Percentiles rank a stretch among this genome's conserved stretches.
Evolutionary conservation across 2,797 vertebrate species (phyloP).

Genomic region (Pyrocephalus nanus): DNA sequence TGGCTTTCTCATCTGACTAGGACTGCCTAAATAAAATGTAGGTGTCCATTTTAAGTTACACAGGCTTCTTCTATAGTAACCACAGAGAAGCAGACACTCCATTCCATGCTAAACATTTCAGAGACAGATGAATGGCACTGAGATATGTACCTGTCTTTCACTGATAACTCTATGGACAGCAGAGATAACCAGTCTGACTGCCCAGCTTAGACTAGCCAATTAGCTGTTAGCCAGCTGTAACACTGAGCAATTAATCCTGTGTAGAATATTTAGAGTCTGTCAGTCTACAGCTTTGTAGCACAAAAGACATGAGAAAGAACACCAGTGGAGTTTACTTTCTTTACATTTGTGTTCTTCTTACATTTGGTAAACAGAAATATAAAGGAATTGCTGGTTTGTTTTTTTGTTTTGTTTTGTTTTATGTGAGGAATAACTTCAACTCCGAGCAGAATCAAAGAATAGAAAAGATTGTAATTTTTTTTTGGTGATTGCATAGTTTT

Average conservation of each 20-base stretch:
- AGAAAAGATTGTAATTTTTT: neutral
- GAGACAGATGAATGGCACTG: neutral
- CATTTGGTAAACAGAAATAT: neutral
- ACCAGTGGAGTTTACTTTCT: neutral
- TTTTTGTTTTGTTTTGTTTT: neutral
- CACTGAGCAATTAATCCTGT: neutral
- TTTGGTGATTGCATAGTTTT: neutral
- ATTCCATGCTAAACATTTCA: neutral
- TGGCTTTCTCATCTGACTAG: neutral
- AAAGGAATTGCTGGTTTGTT: neutral
- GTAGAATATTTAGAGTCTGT: neutral
- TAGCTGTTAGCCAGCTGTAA: neutral
- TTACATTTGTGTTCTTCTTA: neutral
- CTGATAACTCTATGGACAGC: neutral
- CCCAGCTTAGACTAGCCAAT: neutral
- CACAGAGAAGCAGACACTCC: neutral
- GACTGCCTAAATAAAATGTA: neutral
- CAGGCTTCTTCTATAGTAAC: neutral
- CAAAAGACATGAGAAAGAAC: neutral
- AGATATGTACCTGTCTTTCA: neutral
- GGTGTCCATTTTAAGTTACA: neutral
- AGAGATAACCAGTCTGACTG: neutral
- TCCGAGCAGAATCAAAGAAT: neutral
- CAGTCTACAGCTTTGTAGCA: neutral
- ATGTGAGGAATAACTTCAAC: neutral